A percentile compares a stretch with the other conserved stretches of the same genome.
phyloP scores from a whole-genome alignment of 2,797 vertebrate species.

The Schizothorax lantsangensis region DNA sequence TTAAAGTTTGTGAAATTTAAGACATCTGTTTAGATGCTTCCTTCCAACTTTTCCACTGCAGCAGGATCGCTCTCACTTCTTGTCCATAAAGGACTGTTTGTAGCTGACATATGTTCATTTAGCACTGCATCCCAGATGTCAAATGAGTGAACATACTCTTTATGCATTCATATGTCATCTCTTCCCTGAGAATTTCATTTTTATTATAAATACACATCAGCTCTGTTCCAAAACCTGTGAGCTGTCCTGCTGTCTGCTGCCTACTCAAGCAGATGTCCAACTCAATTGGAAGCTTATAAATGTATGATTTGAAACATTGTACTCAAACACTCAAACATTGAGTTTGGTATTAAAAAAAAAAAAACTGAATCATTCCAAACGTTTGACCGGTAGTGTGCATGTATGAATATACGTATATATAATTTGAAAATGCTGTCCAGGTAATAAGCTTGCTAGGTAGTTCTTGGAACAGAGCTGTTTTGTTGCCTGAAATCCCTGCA shows the following conservation, averaged over 20 bases:
- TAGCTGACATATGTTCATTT: slow-evolving; percentile 25
- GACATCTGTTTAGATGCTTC: slow-evolving; percentile 16
- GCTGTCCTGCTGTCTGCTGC: slow-evolving; percentile 10
- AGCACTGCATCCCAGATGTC: neutral
- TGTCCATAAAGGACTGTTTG: slow-evolving; percentile 9
- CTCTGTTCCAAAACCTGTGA: neutral
- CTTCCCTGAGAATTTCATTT: neutral
- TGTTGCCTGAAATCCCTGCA: neutral
- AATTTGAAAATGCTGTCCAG: neutral
- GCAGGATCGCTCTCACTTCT: neutral
- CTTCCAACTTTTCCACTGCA: slow-evolving; percentile 3
- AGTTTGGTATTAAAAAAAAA: neutral
- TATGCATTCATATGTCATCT: neutral
- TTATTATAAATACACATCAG: slow-evolving; percentile 21
- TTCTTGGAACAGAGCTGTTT: neutral
- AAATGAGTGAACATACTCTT: neutral
- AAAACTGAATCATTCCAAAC: neutral
- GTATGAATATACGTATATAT: neutral
- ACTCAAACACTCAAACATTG: too few relatives aligned
- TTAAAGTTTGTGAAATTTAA: slow-evolving; percentile 29
- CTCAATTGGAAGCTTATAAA: slow-evolving; percentile 5
- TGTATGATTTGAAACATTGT: slow-evolving; percentile 1
- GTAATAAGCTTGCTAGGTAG: neutral
- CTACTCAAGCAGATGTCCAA: slow-evolving; percentile 5
- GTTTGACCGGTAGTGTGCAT: neutral